Conservation (phyloP, 92 coral and sea anemone genomes). For the Phymanthus crucifer region DNA sequence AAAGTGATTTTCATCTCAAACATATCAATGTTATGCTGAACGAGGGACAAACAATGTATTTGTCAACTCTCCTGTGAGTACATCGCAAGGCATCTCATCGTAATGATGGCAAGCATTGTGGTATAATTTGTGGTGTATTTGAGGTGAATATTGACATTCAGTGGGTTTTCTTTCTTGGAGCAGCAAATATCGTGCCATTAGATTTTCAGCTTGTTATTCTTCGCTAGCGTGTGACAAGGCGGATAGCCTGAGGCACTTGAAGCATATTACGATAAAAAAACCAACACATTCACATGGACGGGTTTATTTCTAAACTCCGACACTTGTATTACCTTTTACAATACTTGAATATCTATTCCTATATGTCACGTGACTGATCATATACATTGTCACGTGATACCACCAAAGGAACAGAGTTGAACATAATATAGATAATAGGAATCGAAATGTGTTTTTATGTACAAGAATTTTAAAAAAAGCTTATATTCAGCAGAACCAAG, state of each 20-base stretch:
- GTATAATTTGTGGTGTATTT: not conserved
- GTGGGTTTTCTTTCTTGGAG: not conserved
- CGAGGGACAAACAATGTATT: no score
- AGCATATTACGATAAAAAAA: not conserved
- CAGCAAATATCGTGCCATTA: not conserved
- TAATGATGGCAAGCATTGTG: not conserved
- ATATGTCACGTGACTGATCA: not conserved
- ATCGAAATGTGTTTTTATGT: not conserved
- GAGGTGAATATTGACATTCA: not conserved
- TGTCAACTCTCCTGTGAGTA: no score
- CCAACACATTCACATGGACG: not conserved
- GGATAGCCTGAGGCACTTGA: not conserved
- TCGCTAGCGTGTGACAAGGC: not conserved
- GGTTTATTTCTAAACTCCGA: not conserved
- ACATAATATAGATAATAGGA: not conserved
- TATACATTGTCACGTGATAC: not conserved
- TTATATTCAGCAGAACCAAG: not conserved
- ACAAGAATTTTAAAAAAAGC: not conserved
- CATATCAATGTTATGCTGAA: no score
- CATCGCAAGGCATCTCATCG: not conserved
- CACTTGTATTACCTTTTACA: not conserved
- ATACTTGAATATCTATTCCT: not conserved
- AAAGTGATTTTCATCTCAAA: no score
- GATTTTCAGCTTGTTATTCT: not conserved
- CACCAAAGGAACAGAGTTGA: not conserved